These are phyloP conservation scores for Atta texana DNA, from an alignment of 1,140 invertebrate genomes.

Conservation along the genomic window DNA sequence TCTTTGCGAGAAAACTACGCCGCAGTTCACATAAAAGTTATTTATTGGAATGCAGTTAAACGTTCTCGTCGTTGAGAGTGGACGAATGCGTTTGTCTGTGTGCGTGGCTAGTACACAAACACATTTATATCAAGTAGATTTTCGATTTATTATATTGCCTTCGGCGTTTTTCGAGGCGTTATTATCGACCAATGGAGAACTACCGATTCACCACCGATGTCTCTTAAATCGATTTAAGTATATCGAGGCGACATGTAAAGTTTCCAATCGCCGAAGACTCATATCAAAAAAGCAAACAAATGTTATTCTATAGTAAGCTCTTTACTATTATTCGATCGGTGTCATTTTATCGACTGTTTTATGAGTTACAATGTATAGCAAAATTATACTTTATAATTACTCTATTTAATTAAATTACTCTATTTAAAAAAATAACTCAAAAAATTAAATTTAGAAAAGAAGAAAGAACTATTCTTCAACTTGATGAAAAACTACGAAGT, in stretches of 20 bases:
- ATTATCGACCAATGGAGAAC: slow-evolving; percentile 56
- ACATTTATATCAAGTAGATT: slow-evolving; percentile 34
- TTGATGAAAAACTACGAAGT: too few species aligned
- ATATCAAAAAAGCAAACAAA: not conserved
- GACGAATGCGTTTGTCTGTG: slow-evolving; percentile 17
- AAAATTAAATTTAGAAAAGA: too few species aligned
- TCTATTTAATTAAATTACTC: too few species aligned
- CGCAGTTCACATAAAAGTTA: slow-evolving; percentile 70
- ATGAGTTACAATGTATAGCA: not conserved
- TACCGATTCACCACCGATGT: slow-evolving; percentile 19
- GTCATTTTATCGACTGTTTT: slow-evolving; percentile 12
- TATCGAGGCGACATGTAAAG: slow-evolving; percentile 24
- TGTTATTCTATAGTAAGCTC: not conserved
- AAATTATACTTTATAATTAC: not conserved
- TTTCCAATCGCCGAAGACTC: not conserved
- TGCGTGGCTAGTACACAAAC: not conserved
- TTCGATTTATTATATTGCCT: slow-evolving; percentile 67
- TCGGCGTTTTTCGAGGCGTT: slow-evolving; percentile 57
- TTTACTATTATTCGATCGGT: not conserved
- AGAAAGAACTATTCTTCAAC: too few species aligned
- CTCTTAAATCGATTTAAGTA: slow-evolving; percentile 48
- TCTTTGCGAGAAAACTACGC: slow-evolving; percentile 41
- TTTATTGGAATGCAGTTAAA: slow-evolving; percentile 74
- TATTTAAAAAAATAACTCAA: too few species aligned
- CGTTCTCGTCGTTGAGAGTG: slow-evolving; percentile 27